Conservation (phyloP, 2,888 invertebrate species). For the Serripes groenlandicus region DNA sequence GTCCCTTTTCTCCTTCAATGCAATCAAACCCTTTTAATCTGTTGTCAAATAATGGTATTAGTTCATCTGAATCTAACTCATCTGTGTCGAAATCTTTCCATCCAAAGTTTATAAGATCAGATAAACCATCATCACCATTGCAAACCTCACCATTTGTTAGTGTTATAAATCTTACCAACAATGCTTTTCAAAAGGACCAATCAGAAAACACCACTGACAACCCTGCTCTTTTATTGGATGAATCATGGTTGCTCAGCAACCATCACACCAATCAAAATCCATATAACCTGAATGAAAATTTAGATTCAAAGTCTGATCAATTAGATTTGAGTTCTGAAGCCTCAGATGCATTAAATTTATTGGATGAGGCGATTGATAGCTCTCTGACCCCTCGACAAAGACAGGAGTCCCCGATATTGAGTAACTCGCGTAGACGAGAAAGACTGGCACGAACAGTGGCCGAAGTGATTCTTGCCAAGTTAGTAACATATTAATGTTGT, state of each 20-base stretch:
- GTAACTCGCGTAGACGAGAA: constrained; percentile 50
- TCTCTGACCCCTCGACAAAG: constrained; percentile 22
- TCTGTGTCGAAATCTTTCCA: neutral
- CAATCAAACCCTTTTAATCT: constrained; percentile 48
- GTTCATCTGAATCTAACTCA: neutral
- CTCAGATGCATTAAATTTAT: constrained; percentile 35
- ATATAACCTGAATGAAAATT: neutral
- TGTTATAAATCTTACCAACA: constrained; percentile 3
- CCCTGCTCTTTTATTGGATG: constrained; percentile 7
- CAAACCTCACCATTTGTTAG: neutral
- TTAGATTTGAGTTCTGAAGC: constrained; percentile 53
- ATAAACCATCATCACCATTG: neutral
- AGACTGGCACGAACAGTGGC: constrained; percentile 75
- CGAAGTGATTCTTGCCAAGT: constrained; percentile 77
- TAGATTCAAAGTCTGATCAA: constrained; percentile 15
- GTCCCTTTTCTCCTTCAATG: constrained; percentile 47
- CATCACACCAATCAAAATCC: constrained; percentile 2
- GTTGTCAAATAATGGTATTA: constrained; percentile 12
- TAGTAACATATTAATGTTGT: constrained; percentile 49
- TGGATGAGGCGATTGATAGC: constrained; percentile 52
- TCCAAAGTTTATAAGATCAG: neutral
- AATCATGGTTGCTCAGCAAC: constrained; percentile 17
- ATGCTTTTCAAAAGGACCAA: constrained; percentile 9
- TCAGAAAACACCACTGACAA: constrained; percentile 5
- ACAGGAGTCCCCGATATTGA: neutral